phyloP scores from a whole-genome alignment of 2,888 invertebrate genomes.

The Eilema sororculum region DNA sequence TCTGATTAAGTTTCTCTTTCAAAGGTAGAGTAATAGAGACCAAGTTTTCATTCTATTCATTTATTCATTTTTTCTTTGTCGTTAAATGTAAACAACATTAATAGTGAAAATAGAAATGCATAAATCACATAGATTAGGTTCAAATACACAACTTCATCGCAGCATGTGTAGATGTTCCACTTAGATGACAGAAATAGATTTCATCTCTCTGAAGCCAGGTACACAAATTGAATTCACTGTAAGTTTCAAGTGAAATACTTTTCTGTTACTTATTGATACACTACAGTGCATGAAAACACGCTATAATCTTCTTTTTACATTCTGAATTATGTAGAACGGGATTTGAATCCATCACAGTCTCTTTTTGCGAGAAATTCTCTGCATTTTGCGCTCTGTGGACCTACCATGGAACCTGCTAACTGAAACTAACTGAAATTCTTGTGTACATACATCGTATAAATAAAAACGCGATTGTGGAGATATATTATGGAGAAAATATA shows the following conservation, averaged over 20 bases:
- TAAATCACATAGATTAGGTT: not conserved
- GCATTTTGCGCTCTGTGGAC: not conserved
- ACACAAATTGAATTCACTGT: constrained; percentile 41
- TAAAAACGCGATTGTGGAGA: too few relatives aligned
- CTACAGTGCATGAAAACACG: constrained; percentile 29
- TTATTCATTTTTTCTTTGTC: not conserved
- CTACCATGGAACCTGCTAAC: too few relatives aligned
- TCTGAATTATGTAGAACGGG: not conserved
- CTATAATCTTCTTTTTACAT: not conserved
- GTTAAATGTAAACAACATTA: not conserved
- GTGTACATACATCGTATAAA: too few relatives aligned
- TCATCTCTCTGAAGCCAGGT: not conserved
- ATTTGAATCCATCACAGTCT: too few relatives aligned
- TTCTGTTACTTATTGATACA: constrained; percentile 39
- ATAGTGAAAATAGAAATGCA: not conserved
- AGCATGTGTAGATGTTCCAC: not conserved
- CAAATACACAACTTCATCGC: not conserved
- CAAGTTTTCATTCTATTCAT: not conserved
- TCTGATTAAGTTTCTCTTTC: not conserved
- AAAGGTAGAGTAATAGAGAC: too few relatives aligned
- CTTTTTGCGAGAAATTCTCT: not conserved
- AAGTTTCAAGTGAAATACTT: constrained; percentile 45
- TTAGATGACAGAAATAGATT: constrained; percentile 3
- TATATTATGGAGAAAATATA: too few relatives aligned
- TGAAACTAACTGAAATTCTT: too few relatives aligned